These are phyloP conservation scores for Siderastrea siderea DNA, from an alignment of 92 coral and sea anemone genomes.

Conservation along the genomic window DNA sequence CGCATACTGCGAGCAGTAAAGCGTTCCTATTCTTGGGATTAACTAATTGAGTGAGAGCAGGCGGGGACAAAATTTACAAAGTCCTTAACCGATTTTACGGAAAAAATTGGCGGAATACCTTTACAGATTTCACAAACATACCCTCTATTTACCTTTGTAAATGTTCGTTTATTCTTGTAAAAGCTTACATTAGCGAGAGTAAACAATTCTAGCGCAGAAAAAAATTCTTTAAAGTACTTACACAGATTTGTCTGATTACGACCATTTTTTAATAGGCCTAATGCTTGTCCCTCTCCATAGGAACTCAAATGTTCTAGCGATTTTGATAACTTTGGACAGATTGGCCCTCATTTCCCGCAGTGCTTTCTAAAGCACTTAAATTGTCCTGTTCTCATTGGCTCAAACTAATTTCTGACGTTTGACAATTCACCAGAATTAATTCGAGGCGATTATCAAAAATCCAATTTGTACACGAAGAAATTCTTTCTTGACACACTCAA, in stretches of 20 bases:
- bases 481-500: slow-evolving; percentile 27
- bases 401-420: slow-evolving; percentile 33
- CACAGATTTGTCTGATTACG: slow-evolving; percentile 41
- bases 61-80: not conserved
- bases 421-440: slow-evolving; percentile 26
- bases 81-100: not conserved
- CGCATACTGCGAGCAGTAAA: slow-evolving; percentile 6
- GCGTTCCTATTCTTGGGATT: slow-evolving; percentile 8
- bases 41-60: slow-evolving; percentile 21
- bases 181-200: slow-evolving; percentile 32
- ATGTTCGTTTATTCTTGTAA: slow-evolving; percentile 5
- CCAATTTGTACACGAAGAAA: slow-evolving; percentile 29
- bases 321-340: slow-evolving; percentile 47
- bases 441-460: slow-evolving; percentile 36
- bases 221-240: not conserved
- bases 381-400: slow-evolving; percentile 25
- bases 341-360: slow-evolving; percentile 42
- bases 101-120: not conserved
- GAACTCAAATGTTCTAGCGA: slow-evolving; percentile 40
- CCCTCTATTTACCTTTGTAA: not conserved
- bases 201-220: slow-evolving; percentile 4
- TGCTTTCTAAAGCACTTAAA: slow-evolving; percentile 44
- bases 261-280: not conserved
- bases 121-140: not conserved
- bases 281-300: slow-evolving; percentile 22